Base-by-base conservation (phyloP, 2,113 vertebrate genomes). In the Aegithalos caudatus region DNA sequence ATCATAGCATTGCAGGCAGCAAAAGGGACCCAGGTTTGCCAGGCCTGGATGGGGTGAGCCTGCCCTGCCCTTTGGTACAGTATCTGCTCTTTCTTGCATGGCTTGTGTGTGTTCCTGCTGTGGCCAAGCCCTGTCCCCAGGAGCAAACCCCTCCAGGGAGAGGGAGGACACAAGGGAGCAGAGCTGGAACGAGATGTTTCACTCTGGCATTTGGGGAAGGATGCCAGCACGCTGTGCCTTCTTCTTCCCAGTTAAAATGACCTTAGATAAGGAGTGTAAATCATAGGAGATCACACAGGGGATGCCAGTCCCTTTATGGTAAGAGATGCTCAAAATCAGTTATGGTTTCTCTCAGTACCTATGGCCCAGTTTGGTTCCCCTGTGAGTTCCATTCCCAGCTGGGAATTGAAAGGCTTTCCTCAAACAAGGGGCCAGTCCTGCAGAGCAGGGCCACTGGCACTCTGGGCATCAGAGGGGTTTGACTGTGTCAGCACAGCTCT, bases 51-150 rank as follows among this genome's bases (percentile, higher is more conserved):
- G 77, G 88, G 95, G 88, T 67, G 91, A 67, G 76, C 7, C 40
- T 96, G 97, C 98, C 98, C 95, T 99, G 98, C 98, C 98, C 98
- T 95, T 92, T 95, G 98, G 99, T 99, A 99, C 45, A 81, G 98
- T 96, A 98, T 94, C 96, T 97, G 95, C 83, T 88, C 91, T 88
- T 90, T 70, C 90, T 61, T 91, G 94, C 95, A 96, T 95, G 91
- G 50, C 44, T 58, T 61, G 73, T 79, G 64, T 62, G 61, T 79
- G 86, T 48, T 79, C 51, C 88, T 57, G 28, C 56, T 35, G 79
- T 23, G 87, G 23, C 51, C 73, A 44, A 83, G 62, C 69, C 48
- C 58, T 27, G 25, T 80, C 77, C 67, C 1, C 0, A 71, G 72
- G 19, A 58, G 16, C 5, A 5, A 62, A 51, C 16, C 31, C 72